Evolutionary conservation across 2,888 invertebrate species (phyloP).

Genomic region (Drosophila fungiperda): DNA sequence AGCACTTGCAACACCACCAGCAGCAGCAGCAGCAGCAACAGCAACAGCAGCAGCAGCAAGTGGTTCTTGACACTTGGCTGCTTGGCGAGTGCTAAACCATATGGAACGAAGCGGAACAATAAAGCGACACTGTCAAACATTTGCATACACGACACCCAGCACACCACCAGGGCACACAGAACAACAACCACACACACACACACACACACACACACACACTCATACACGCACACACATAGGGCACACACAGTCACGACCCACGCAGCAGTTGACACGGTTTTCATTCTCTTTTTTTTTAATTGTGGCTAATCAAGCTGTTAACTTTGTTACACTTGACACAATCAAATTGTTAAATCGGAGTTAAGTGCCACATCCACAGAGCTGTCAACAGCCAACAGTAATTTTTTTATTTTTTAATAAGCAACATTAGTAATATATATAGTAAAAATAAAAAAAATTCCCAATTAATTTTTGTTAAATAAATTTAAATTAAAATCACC

Average conservation of each 20-base stretch:
- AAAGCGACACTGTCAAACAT: constrained; percentile 79
- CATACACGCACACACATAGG: constrained; percentile 7
- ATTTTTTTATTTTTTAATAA: not conserved
- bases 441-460: no score
- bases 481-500: no score
- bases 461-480: no score
- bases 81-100: constrained; percentile 58
- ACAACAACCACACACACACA: not conserved
- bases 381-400: not conserved
- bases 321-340: constrained; percentile 22
- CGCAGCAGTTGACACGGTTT: not conserved
- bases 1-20: constrained; percentile 45
- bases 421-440: not conserved
- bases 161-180: not conserved
- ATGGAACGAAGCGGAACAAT: constrained; percentile 78
- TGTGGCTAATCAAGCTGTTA: constrained; percentile 57
- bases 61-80: constrained; percentile 63
- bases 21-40: constrained; percentile 42
- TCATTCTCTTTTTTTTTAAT: constrained; percentile 11
- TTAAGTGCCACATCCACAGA: not conserved
- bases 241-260: not conserved
- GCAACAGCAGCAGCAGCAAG: constrained; percentile 56
- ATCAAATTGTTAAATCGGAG: constrained; percentile 1
- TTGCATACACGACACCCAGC: constrained; percentile 70
- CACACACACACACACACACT: constrained; percentile 7